A percentile compares a stretch with the other conserved stretches of the same genome.
Conservation (phyloP, 1,140 invertebrate species). For the Conus betulinus region DNA sequence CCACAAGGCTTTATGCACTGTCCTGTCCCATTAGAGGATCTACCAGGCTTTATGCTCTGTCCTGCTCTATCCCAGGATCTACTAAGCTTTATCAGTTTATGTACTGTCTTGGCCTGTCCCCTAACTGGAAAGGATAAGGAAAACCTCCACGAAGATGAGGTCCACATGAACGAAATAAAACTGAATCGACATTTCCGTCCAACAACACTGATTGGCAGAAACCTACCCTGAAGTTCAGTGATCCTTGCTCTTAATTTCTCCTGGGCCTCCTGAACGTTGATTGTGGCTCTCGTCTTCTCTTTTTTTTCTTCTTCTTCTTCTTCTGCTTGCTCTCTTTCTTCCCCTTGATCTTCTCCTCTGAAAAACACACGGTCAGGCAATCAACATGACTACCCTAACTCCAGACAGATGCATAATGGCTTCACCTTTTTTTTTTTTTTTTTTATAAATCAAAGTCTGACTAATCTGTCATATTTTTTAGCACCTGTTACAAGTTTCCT, state of each 20-base stretch:
- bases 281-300: conserved; percentile 15
- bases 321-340: conserved; percentile 30
- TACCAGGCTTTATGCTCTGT: too few relatives aligned
- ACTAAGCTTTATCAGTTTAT: too few relatives aligned
- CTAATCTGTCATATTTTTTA: not conserved
- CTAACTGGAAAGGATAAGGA: too few relatives aligned
- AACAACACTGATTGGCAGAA: too few relatives aligned
- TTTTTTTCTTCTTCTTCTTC: conserved; percentile 48
- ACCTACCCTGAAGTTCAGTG: conserved; percentile 60
- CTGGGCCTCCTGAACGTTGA: conserved; percentile 53
- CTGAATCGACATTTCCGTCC: conserved; percentile 26
- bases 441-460: not conserved
- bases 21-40: too few relatives aligned
- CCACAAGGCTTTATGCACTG: too few relatives aligned
- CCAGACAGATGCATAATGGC: not conserved
- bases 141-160: not conserved
- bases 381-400: not conserved
- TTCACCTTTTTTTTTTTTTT: not conserved
- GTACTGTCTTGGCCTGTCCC: too few relatives aligned
- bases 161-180: conserved; percentile 34
- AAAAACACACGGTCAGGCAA: too few relatives aligned
- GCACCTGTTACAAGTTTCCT: too few relatives aligned
- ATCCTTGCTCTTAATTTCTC: conserved; percentile 60
- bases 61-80: too few relatives aligned
- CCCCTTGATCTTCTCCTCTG: conserved; percentile 51